Conservation (phyloP, 64 coral and sea anemone genomes). For the Porites australiensis region DNA sequence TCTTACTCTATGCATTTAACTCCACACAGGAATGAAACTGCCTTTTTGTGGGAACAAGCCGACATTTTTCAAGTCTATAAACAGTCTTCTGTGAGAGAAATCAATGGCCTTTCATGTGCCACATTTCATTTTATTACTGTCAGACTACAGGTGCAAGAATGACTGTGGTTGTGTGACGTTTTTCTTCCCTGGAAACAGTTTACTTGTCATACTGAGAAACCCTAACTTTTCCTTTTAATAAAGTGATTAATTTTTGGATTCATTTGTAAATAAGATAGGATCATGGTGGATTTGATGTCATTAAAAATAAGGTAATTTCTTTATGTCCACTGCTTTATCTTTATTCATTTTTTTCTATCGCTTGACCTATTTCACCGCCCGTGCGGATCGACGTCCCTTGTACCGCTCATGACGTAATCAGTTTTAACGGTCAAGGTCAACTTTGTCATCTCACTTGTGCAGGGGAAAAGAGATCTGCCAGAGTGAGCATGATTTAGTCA, state of each 20-base stretch:
- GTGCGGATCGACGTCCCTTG: no score
- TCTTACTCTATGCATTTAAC: not conserved
- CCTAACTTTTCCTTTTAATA: not conserved
- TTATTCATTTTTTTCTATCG: no score
- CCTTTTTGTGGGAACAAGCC: not conserved
- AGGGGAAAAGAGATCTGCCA: no score
- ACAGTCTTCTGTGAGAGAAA: not conserved
- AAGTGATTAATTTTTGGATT: not conserved
- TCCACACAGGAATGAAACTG: not conserved
- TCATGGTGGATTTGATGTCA: not conserved
- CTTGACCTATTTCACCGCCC: no score
- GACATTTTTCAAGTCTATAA: not conserved
- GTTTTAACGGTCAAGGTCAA: no score
- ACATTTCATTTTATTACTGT: not conserved
- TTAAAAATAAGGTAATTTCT: not conserved
- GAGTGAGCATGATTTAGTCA: no score
- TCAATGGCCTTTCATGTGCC: not conserved
- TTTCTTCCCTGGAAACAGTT: no score
- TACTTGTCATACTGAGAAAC: no score
- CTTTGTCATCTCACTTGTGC: no score
- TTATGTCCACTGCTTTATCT: not conserved
- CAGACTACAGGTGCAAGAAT: no score
- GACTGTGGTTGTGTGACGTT: no score
- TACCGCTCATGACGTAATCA: no score
- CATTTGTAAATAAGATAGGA: constrained; percentile 11